Conservation (phyloP, 2,113 vertebrate species). For the Maccullochella peelii region DNA sequence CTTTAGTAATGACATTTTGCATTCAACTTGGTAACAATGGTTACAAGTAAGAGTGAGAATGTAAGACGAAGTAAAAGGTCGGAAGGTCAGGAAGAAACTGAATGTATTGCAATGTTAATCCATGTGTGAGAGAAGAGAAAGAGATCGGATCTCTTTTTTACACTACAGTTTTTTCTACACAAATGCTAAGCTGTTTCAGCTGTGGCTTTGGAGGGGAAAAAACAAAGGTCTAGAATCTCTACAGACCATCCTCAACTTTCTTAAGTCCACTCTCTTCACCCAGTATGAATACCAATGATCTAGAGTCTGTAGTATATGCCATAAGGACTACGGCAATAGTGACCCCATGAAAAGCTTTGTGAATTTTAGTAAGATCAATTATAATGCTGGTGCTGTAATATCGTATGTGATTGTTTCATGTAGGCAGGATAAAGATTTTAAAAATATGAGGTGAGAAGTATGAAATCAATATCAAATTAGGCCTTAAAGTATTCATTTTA, state of each 20-base stretch:
- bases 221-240: not conserved
- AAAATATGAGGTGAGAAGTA: not conserved
- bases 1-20: not conserved
- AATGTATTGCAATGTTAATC: not conserved
- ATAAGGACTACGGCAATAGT: not conserved
- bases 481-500: not conserved
- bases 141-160: not conserved
- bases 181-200: conserved; percentile 1
- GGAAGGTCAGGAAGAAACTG: too few species aligned
- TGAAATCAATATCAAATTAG: not conserved
- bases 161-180: not conserved
- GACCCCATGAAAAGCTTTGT: not conserved
- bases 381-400: not conserved
- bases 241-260: not conserved
- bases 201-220: not conserved
- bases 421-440: not conserved
- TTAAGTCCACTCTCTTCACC: not conserved
- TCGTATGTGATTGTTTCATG: not conserved
- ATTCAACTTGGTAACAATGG: not conserved
- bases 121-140: not conserved
- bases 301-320: not conserved
- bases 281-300: not conserved
- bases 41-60: not conserved
- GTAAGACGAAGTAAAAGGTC: not conserved
- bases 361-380: not conserved